These are phyloP conservation scores for Chamaetylas fuelleborni DNA, from an alignment of 2,113 vertebrate genomes.

Conservation along the genomic window DNA sequence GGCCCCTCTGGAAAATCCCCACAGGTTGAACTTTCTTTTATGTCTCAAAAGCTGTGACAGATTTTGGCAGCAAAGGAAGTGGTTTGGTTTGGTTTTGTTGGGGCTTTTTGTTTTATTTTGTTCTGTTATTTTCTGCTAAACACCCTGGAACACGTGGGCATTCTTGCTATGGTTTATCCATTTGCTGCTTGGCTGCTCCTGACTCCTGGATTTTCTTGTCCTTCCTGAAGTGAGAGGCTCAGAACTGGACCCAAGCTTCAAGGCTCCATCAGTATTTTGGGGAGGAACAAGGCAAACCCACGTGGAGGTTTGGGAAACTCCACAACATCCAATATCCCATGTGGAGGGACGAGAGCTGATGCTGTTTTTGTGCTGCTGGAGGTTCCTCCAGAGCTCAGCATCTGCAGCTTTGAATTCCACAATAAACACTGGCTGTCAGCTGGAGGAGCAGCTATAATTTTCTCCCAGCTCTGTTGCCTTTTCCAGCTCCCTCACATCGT, in stretches of 20 bases:
- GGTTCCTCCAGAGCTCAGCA: not conserved
- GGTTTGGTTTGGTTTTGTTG: not conserved
- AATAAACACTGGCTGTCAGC: not conserved
- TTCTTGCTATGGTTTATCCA: not conserved
- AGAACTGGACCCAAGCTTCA: no score
- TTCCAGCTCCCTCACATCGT: not conserved
- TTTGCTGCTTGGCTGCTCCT: not conserved
- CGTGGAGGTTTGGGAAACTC: no score
- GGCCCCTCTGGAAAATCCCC: not conserved
- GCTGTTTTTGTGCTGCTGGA: not conserved
- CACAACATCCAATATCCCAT: no score
- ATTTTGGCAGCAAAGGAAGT: not conserved
- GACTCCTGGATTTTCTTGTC: not conserved
- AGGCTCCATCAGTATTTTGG: no score
- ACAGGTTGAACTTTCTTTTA: fast-evolving
- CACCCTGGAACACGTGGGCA: not conserved
- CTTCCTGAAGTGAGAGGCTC: no score
- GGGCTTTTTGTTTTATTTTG: not conserved
- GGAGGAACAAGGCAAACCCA: no score
- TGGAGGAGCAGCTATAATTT: not conserved
- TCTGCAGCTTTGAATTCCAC: not conserved
- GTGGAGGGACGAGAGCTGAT: fast-evolving
- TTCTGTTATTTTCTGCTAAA: not conserved
- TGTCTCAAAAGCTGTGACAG: not conserved
- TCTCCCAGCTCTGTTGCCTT: not conserved